Conservation (phyloP, 2,113 vertebrate species). For the Alaudala cheleensis region DNA sequence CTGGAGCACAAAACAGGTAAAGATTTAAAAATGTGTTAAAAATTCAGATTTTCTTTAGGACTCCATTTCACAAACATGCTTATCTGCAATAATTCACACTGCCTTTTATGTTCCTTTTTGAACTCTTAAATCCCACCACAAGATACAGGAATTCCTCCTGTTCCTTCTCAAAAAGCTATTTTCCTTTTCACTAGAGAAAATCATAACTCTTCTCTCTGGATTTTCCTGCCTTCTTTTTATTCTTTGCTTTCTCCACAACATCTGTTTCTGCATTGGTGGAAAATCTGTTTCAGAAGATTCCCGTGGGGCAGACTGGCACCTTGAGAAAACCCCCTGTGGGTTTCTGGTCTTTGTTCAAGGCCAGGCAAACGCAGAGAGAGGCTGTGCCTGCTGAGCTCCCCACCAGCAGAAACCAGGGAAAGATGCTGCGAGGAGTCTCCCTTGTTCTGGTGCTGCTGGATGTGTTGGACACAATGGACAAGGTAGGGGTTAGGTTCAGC, state of each 20-base stretch:
- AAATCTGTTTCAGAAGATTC: not conserved
- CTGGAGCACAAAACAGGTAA: not conserved
- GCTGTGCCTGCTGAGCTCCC: not conserved
- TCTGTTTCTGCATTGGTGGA: not conserved
- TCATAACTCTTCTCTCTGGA: not conserved
- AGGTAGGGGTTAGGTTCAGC: not conserved
- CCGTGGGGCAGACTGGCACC: not conserved
- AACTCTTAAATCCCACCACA: not conserved
- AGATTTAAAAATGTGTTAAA: not conserved
- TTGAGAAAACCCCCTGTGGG: not conserved
- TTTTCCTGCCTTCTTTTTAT: not conserved
- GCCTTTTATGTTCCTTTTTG: not conserved
- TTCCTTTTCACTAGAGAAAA: not conserved
- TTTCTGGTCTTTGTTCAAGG: not conserved
- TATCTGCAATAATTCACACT: not conserved
- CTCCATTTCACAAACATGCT: not conserved
- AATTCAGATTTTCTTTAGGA: not conserved
- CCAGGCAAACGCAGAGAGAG: rapidly evolving
- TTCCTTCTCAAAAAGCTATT: not conserved
- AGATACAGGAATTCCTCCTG: not conserved
- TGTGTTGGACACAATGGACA: rapidly evolving
- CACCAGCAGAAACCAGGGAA: not conserved
- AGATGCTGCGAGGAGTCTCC: not conserved
- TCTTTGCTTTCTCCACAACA: not conserved
- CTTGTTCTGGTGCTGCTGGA: not conserved